phyloP scores from a whole-genome alignment of 2,797 vertebrate species.

The Alosa sapidissima region DNA sequence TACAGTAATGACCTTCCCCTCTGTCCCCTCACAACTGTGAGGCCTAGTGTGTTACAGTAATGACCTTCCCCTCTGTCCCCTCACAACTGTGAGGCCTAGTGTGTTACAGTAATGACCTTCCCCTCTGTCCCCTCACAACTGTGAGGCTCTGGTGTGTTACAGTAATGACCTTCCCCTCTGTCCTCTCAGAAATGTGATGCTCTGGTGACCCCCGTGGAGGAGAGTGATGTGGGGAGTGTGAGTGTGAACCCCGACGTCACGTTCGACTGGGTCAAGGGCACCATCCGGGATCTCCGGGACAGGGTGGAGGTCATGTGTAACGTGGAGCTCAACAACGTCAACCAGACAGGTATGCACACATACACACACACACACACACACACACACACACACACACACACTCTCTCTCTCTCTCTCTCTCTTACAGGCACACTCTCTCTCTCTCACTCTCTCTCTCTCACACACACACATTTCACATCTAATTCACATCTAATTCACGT shows the following conservation, averaged over 20 bases:
- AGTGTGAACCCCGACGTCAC: slow-evolving; percentile 62
- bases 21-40: too few species aligned
- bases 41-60: too few species aligned
- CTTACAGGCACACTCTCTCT: not conserved
- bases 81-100: too few species aligned
- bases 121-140: too few species aligned
- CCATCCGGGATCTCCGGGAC: slow-evolving; percentile 68
- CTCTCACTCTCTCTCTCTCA: too few species aligned
- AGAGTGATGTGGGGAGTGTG: slow-evolving; percentile 64
- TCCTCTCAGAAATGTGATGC: slow-evolving; percentile 64
- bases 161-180: not conserved
- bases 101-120: too few species aligned
- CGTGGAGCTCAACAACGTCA: slow-evolving; percentile 72
- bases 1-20: too few species aligned
- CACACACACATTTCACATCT: not conserved
- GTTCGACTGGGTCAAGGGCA: slow-evolving; percentile 62
- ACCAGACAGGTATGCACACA: slow-evolving; percentile 65
- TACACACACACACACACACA: slow-evolving; percentile 13
- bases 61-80: too few species aligned
- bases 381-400: slow-evolving; percentile 14
- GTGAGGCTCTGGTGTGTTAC: too few species aligned
- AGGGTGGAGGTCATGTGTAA: slow-evolving; percentile 76
- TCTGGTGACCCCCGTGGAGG: slow-evolving; percentile 64
- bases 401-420: slow-evolving; percentile 15
- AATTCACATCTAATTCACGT: not conserved